These are phyloP conservation scores for Etheostoma spectabile DNA, from an alignment of 2,113 vertebrate genomes.

Conservation along the genomic window DNA sequence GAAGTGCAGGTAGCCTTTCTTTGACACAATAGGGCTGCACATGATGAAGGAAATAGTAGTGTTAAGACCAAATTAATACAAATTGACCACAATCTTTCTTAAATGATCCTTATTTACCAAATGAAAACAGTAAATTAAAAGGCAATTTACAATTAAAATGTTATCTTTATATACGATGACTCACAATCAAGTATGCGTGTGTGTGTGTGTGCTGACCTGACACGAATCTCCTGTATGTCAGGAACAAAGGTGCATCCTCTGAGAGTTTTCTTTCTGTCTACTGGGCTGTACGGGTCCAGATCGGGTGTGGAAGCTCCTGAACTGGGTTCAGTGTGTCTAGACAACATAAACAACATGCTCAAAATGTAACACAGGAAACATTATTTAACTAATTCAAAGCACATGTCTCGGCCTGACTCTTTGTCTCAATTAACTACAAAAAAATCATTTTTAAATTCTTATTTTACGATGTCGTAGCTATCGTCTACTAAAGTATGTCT, in stretches of 20 bases:
- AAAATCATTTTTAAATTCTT: background rate
- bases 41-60: background rate
- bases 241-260: slow-evolving; percentile 90
- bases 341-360: slow-evolving; percentile 23
- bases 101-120: background rate
- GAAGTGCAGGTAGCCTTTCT: slow-evolving; percentile 98
- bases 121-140: background rate
- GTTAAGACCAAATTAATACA: background rate
- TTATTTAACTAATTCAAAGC: background rate
- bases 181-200: background rate
- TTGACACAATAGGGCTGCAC: slow-evolving; percentile 95
- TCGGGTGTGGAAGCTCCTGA: slow-evolving; percentile 92
- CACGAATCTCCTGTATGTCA: slow-evolving; percentile 96
- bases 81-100: background rate
- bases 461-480: background rate
- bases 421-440: background rate
- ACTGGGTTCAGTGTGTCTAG: slow-evolving; percentile 87
- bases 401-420: background rate
- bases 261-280: slow-evolving; percentile 88
- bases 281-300: slow-evolving; percentile 86
- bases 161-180: background rate
- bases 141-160: background rate
- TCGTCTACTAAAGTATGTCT: no score
- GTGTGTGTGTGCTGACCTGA: slow-evolving; percentile 86
- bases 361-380: background rate